Base-by-base conservation (phyloP, 1,140 invertebrate genomes). In the Sarcophaga bullata region DNA sequence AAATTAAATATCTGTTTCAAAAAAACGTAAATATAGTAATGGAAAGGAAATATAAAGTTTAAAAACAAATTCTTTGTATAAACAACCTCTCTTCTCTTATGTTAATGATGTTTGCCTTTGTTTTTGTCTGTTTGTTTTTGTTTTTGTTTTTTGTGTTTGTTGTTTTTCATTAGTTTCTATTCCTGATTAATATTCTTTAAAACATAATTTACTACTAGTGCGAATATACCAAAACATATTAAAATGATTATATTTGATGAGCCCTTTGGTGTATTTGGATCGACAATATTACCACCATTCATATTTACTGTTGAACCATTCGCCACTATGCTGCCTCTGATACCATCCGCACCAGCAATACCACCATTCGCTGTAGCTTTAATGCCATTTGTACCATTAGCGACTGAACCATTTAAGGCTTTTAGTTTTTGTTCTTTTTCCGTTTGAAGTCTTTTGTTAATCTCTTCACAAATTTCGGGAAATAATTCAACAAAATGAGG, bases 401-500 rank as follows among this genome's bases (percentile, higher is more conserved):
- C 76, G 5, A 68, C 19, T 68, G 62, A 19, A 25, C 52, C 49
- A 68, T 73, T 82, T 5, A 73, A 9, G 5, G 72, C 48, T 81
- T 80, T 49, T 46, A 73, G 54, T 15, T 73, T 58, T n/a, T 10
- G 46, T 73, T 83, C 76, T 37, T 81, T 82, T 82, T 85, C 85
- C n/a, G 84, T 84, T 78, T 86, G 85, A 52, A 89, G 81, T 10
- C 85, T 83, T 37, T 83, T 84, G 73, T 88, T 87, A 15, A 90
- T 90, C 81, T 90, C 89, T 0, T 84, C 84, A 62, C 87, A 86
- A 49, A 90, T 86, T 15, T 90, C 88, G 2, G 89, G 89, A 84
- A 90, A 90, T n/a, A 90, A 84, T 75, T 90, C 89, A 82, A 86
- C 86, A 91, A 99, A 99, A 86, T 95, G 94, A 88, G 95, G 95